phyloP scores from a whole-genome alignment of 2,797 vertebrate genomes.

The Pangasius larnaudii region DNA sequence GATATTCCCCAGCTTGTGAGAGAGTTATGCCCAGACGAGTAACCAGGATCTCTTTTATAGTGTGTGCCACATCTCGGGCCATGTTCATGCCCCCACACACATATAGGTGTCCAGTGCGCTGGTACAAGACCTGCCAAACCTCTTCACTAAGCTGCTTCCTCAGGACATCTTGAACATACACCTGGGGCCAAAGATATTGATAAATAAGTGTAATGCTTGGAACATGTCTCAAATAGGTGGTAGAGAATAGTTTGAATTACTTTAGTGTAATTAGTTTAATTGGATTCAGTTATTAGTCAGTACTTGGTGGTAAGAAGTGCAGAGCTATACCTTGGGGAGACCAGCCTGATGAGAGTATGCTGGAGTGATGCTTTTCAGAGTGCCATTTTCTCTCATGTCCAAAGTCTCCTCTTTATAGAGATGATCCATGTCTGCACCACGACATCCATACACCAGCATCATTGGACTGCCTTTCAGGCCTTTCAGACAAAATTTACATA shows the following conservation, averaged over 20 bases:
- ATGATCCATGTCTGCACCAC: conserved; percentile 74
- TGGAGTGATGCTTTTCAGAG: conserved; percentile 72
- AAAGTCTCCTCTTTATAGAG: conserved; percentile 79
- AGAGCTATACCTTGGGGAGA: conserved; percentile 72
- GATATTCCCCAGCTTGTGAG: conserved; percentile 70
- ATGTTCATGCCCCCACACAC: conserved; percentile 81
- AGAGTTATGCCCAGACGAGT: conserved; percentile 62
- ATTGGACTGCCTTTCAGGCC: conserved; percentile 66
- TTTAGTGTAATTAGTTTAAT: not conserved
- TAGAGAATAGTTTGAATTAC: not conserved
- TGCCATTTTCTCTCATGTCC: conserved; percentile 74
- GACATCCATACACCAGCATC: conserved; percentile 81
- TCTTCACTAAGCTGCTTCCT: conserved; percentile 62
- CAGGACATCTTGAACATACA: conserved; percentile 83
- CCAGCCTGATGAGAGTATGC: conserved; percentile 80
- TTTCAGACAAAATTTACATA: conserved; percentile 46
- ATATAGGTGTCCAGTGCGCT: conserved; percentile 75
- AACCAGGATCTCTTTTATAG: conserved; percentile 74
- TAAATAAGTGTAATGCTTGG: not conserved
- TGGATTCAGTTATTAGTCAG: not conserved
- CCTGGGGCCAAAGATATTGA: conserved; percentile 61
- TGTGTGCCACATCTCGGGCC: conserved; percentile 74
- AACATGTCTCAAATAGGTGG: conserved; percentile 50
- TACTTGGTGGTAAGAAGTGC: too few species aligned
- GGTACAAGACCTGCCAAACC: conserved; percentile 67